A percentile compares a stretch with the other conserved stretches of the same genome.
Conservation (phyloP, 2,797 vertebrate genomes). For the Sphaeramia orbicularis region DNA sequence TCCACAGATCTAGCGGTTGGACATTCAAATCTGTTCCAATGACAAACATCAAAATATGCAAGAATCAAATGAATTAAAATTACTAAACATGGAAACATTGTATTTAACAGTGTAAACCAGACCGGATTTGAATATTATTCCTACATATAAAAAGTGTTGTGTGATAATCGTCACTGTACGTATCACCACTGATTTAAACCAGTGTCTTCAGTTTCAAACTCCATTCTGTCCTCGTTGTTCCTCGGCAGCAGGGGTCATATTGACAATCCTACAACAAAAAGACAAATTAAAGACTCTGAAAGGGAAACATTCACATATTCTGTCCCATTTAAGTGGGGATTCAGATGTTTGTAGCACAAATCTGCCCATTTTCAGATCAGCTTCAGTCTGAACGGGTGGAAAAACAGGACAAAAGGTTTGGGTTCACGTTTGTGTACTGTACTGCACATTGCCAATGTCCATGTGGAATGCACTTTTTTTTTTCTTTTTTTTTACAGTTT, state of each 20-base stretch:
- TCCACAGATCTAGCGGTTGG: too few relatives aligned
- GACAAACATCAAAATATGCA: too few relatives aligned
- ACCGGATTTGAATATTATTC: too few relatives aligned
- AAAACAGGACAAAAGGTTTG: too few relatives aligned
- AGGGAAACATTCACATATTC: slow-evolving; percentile 30
- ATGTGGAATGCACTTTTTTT: slow-evolving; percentile 91
- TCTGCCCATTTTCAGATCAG: slow-evolving; percentile 59
- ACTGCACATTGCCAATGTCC: slow-evolving; percentile 86
- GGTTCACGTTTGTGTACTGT: slow-evolving; percentile 84
- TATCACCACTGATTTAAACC: slow-evolving; percentile 48
- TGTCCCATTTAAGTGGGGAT: slow-evolving; percentile 32
- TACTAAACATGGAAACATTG: too few relatives aligned
- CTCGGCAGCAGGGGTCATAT: slow-evolving; percentile 59
- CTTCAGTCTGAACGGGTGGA: slow-evolving; percentile 53
- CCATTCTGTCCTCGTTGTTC: too few relatives aligned
- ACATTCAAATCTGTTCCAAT: too few relatives aligned
- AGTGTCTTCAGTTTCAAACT: too few relatives aligned
- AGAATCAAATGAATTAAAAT: too few relatives aligned
- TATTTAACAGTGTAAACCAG: too few relatives aligned
- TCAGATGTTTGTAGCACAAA: slow-evolving; percentile 60
- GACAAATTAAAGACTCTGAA: slow-evolving; percentile 35
- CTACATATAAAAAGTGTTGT: too few relatives aligned
- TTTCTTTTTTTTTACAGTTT: slow-evolving; percentile 87
- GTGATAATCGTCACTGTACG: too few relatives aligned
- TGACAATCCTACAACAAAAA: slow-evolving; percentile 72